Percentiles rank a stretch among this genome's conserved stretches.
Conservation (phyloP, 1,140 invertebrate species). For the Caenorhabditis elegans region DNA sequence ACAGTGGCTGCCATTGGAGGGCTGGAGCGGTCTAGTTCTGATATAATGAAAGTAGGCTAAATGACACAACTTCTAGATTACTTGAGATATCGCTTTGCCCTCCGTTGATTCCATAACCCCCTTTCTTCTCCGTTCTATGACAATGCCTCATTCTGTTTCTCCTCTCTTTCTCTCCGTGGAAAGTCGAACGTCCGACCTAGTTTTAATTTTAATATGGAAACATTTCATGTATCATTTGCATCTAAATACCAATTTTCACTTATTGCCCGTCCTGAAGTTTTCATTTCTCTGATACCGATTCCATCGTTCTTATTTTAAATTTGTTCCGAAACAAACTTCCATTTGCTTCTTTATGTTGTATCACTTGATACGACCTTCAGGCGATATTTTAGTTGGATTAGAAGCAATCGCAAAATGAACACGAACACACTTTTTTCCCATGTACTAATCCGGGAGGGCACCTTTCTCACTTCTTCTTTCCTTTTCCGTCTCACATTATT, state of each 20-base stretch:
- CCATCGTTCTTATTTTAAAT: constrained; percentile 2
- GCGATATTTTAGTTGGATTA: constrained; percentile 5
- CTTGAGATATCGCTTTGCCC: background rate
- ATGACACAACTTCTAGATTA: constrained; percentile 8
- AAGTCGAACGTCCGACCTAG: constrained; percentile 18
- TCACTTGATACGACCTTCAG: constrained; percentile 20
- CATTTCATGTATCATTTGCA: constrained; percentile 27
- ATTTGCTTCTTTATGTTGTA: background rate
- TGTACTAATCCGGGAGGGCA: constrained; percentile 15
- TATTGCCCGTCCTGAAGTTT: background rate
- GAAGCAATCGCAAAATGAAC: background rate
- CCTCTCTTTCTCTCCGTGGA: background rate
- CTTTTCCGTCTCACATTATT: background rate
- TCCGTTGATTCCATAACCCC: background rate
- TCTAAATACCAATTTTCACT: constrained; percentile 28
- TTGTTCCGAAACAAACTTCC: background rate
- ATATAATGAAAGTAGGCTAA: constrained; percentile 10
- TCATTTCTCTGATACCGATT: background rate
- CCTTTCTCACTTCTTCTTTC: background rate
- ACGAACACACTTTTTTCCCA: background rate
- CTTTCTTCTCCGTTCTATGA: background rate
- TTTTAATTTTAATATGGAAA: constrained; percentile 22
- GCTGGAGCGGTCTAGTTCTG: background rate
- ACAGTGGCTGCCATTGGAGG: background rate
- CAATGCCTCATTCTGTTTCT: background rate